Evolutionary conservation across 2,797 vertebrate genomes (phyloP), one percentile per base, ranked within the genome.

Genomic region (Cetoscarus ocellatus): DNA sequence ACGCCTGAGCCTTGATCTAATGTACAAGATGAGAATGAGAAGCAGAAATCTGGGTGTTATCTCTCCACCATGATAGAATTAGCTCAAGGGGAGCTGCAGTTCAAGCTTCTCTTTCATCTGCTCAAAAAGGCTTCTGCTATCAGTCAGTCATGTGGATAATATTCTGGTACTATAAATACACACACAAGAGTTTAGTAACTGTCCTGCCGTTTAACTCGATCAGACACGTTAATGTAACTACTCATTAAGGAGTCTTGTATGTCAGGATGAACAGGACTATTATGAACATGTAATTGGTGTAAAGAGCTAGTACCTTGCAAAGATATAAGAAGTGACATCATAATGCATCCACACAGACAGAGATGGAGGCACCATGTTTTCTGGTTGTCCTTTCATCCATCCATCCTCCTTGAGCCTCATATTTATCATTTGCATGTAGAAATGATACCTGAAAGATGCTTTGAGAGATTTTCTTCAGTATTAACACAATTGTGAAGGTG

Each of bases 61-160:
- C 88, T 85, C 70, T 57, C 19, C 50, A n/a, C 53, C 61, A 19
- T 79, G 75, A 88, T 74, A 73, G 76, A 89, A 91, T 85, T 83
- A 86, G 85, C 90, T 90, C 68, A 82, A 81, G 80, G 91, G 68
- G 39, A 75, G 73, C 82, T 47, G 76, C 68, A 61, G 85, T 81
- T 88, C 77, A 83, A 53, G 61, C 59, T 73, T 56, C 43, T 55
- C 79, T 88, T 91, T 93, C 79, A 94, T 93, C 84, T 61, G 34
- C 67, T 79, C 57, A 73, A 72, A 71, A 66, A 57, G 36, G 49
- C 50, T 15, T 55, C 51, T 44, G 75, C 76, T 40, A 56, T 85
- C 75, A 67, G 68, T 73, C 84, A 67, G 17, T 61, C 19, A 42
- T 35, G 47, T 49, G 51, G 57, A 36, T 54, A 47, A 44, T 52